A percentile compares a stretch with the other conserved stretches of the same genome.
Conservation (phyloP, 2,888 invertebrate species). For the Clistopyga incitator region DNA sequence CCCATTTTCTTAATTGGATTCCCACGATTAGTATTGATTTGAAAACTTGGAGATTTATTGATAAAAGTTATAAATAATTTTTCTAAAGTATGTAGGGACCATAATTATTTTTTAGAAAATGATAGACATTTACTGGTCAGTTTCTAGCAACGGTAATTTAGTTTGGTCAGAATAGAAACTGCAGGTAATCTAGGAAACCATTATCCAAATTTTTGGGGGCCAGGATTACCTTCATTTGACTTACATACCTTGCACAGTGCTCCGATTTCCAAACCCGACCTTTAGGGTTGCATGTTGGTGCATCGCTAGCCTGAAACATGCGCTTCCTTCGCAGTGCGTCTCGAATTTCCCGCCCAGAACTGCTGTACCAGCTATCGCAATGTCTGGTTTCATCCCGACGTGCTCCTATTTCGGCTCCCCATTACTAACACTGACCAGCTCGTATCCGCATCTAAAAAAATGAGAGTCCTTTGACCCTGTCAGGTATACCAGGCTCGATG, state of each 20-base stretch:
- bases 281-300: background rate
- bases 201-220: background rate
- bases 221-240: conserved; percentile 26
- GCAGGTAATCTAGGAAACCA: conserved; percentile 17
- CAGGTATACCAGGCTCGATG: conserved; percentile 9
- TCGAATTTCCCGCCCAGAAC: conserved; percentile 33
- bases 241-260: conserved; percentile 19
- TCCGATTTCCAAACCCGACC: conserved; percentile 24
- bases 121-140: too few relatives aligned
- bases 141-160: background rate
- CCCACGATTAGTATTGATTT: too few relatives aligned
- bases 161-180: background rate
- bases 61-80: too few relatives aligned
- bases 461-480: conserved; percentile 47
- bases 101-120: too few relatives aligned
- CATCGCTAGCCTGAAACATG: background rate
- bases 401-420: conserved; percentile 41
- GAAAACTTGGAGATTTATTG: too few relatives aligned
- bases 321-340: conserved; percentile 8
- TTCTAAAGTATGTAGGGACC: too few relatives aligned
- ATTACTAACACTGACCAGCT: conserved; percentile 45
- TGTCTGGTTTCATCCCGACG: conserved; percentile 1
- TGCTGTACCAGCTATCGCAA: conserved; percentile 19
- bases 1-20: too few relatives aligned
- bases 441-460: conserved; percentile 46